Evolutionary conservation across 2,113 vertebrate species (phyloP), one percentile per base, ranked within the genome.

Genomic region (Pyrgilauda ruficollis): DNA sequence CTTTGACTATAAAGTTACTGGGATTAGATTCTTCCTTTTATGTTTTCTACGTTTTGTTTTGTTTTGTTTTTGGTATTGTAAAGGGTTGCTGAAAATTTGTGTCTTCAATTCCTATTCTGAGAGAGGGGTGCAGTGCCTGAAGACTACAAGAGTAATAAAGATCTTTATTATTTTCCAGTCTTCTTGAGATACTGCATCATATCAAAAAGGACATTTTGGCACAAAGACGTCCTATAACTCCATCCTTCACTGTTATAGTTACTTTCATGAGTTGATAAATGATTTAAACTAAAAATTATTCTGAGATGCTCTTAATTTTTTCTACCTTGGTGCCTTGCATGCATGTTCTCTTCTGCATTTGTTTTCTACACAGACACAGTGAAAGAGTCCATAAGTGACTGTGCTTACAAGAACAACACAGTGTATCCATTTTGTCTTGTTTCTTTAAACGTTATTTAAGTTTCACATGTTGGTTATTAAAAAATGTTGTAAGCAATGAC

Each of bases 31-130:
- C 16, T 91, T 68, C 28, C 22, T 37, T 61, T 72, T 37, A 44
- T 43, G 17, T 24, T 74, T 69, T 76, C 22, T 75, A 5, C 3
- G 13, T 14, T 20, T 33, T 2, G 39, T 22, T 30, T 30, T 53
- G 22, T 3, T 56, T 58, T 58, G 21, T 75, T 41, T 33, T 24
- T n/a, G 2, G 1, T 26, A 8, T 64, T 26, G 22, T 49, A 52
- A 84, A 84, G 14, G 15, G 27, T 79, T 59, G 20, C 22, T 87
- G 58, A 18, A 82, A 64, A 69, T 79, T 35, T 5, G 0, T 47
- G 15, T 63, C 52, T 91, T 87, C 20, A 58, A 59, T 91, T 91
- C 78, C 31, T 66, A 33, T 15, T 74, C n/a, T 88, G 31, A 87
- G 79, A 87, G 73, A 64, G 13, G 12, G 4, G 22, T 89, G 41